Evolutionary conservation across 2,888 invertebrate species (phyloP), one percentile per base, ranked within the genome.

Genomic region (Luffia ferchaultella): DNA sequence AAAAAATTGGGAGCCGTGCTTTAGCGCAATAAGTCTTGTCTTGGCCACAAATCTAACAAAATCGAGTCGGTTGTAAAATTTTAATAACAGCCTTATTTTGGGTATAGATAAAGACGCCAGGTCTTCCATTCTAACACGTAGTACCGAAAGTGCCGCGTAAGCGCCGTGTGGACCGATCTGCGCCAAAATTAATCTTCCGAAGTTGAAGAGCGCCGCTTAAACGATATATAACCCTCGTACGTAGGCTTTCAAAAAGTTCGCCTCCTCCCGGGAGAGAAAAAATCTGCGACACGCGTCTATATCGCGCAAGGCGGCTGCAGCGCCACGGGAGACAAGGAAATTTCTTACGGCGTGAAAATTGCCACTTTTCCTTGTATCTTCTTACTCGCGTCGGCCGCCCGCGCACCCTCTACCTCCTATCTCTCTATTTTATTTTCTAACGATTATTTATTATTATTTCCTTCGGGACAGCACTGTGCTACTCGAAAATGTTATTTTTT

Each of bases 341-440:
- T 65, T 70, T 68, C 63, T 63, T 59, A 61, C 65, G 62, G 68
- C 67, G 65, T 65, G 62, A 70, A 76, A 76, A 76, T 77, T 76
- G 76, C 71, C 73, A 73, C 73, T 73, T 73, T 72, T 66, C 64
- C 65, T 64, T 65, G 64, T 68, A 71, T 70, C 63, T 68, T 62
- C 61, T 63, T 63, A 64, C 65, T 64, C 66, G 30, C 30, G 30
- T 12, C 30, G 30, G 12, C 5, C 30, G n/a, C n/a, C 68, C 67
- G 68, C 67, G 69, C 49, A 54, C 51, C 60, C 59, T 58, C 59
- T 58, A 56, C 64, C 68, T 62, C 65, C 62, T 65, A n/a, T 63
- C 63, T 65, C 58, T 64, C 63, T 72, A 64, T 68, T 67, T 64
- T 70, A 68, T 66, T 68, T 62, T 63, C 60, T 63, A 65, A 62